Percentiles rank a stretch among this genome's conserved stretches.
These are phyloP conservation scores for Dascyllus trimaculatus DNA, from an alignment of 2,113 vertebrate species.

Conservation along the genomic window DNA sequence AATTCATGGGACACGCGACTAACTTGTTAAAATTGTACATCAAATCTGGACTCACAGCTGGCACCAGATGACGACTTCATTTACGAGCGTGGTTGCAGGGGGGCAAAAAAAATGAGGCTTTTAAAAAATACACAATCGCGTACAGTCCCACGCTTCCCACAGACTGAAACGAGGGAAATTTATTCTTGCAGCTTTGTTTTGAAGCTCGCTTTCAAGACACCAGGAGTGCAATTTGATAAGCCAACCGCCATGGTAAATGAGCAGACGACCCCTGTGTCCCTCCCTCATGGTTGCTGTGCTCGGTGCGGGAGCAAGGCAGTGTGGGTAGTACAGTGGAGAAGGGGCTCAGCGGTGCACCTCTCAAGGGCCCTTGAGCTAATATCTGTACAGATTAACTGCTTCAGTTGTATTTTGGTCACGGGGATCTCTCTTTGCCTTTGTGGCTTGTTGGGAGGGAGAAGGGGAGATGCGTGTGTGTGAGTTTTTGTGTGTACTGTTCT, in stretches of 20 bases:
- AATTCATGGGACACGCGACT: constrained; percentile 64
- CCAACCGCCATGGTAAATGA: constrained; percentile 72
- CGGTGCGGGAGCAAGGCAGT: constrained; percentile 66
- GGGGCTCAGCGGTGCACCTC: constrained; percentile 74
- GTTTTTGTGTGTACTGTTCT: constrained; percentile 15
- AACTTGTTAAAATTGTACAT: constrained; percentile 80
- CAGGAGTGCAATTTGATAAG: constrained; percentile 73
- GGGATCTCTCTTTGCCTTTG: constrained; percentile 80
- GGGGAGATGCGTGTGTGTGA: constrained; percentile 44
- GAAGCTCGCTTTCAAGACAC: constrained; percentile 70
- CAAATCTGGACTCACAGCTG: constrained; percentile 77
- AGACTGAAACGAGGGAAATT: constrained; percentile 63
- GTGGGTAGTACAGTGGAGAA: constrained; percentile 70
- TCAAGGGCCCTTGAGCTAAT: constrained; percentile 84
- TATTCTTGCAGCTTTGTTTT: constrained; percentile 68
- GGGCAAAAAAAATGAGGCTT: constrained; percentile 35
- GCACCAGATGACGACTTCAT: constrained; percentile 65
- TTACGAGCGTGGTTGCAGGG: constrained; percentile 43
- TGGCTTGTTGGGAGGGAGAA: constrained; percentile 64
- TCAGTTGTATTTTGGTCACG: constrained; percentile 85
- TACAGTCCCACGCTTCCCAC: constrained; percentile 18
- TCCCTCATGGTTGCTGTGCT: constrained; percentile 62
- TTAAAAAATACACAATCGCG: constrained; percentile 35
- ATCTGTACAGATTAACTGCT: constrained; percentile 86
- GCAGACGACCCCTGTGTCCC: constrained; percentile 71